Evolutionary conservation across 1,140 invertebrate genomes (phyloP).

Genomic region (Oreohelix idahoensis): DNA sequence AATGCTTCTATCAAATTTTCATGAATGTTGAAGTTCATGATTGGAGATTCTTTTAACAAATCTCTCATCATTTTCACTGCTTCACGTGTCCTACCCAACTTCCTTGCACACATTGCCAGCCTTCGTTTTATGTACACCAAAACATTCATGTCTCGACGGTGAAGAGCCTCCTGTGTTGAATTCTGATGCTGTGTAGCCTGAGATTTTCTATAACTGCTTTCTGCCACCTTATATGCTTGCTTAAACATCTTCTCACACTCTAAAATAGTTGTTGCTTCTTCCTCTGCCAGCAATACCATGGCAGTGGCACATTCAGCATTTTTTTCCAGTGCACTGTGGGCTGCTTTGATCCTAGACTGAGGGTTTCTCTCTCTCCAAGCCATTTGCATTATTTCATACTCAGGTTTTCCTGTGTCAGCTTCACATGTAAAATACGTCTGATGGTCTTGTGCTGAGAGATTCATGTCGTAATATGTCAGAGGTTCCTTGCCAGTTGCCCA

Average conservation of each 20-base stretch:
- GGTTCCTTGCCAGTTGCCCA: conserved; percentile 94
- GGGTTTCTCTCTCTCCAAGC: conserved; percentile 97
- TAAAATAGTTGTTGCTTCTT: conserved; percentile 92
- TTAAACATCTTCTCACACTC: conserved; percentile 92
- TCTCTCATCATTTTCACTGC: conserved; percentile 98
- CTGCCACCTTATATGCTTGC: conserved; percentile 89
- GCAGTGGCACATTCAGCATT: conserved; percentile 95
- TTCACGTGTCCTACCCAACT: conserved; percentile 91
- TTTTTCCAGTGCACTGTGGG: conserved; percentile 89
- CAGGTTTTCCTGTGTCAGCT: conserved; percentile 88
- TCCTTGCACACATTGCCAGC: conserved; percentile 96
- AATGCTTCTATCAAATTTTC: conserved; percentile 97
- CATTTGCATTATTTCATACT: conserved; percentile 97
- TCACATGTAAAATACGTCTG: conserved; percentile 98
- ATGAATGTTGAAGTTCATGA: conserved; percentile 96
- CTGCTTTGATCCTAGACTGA: conserved; percentile 90
- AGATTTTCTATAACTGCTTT: conserved; percentile 87
- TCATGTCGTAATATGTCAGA: conserved; percentile 99
- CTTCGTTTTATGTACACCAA: conserved; percentile 95
- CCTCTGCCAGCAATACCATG: conserved; percentile 95
- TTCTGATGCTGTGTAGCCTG: conserved; percentile 86
- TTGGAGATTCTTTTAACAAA: conserved; percentile 97
- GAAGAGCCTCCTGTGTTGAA: conserved; percentile 83
- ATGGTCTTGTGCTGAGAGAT: conserved; percentile 97
- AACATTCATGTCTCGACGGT: conserved; percentile 95